These are phyloP conservation scores for Euzophera pinguis DNA, from an alignment of 2,888 invertebrate species.

Conservation along the genomic window DNA sequence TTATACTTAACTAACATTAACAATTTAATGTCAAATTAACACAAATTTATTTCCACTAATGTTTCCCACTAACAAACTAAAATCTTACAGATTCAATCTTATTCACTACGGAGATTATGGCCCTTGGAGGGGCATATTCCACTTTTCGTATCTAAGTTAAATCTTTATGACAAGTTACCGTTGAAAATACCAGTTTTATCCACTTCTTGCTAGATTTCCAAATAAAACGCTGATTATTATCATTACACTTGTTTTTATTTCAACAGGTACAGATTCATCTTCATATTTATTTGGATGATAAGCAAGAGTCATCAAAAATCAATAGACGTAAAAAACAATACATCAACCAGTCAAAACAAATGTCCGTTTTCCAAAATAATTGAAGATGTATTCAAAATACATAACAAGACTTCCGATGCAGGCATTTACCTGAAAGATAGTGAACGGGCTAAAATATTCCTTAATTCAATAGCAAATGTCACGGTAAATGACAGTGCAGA, in stretches of 20 bases:
- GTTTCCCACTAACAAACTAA: no score
- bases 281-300: constrained; percentile 34
- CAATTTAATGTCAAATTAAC: no score
- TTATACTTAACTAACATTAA: no score
- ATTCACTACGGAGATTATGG: no score
- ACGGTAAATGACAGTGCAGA: constrained; percentile 41
- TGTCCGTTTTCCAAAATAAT: constrained; percentile 67
- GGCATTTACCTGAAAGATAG: constrained; percentile 39
- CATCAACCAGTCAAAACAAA: constrained; percentile 34
- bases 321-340: constrained; percentile 22
- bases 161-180: no score
- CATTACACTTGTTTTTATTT: constrained; percentile 9
- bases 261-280: constrained; percentile 53
- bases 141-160: no score
- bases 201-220: no score
- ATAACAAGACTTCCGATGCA: constrained; percentile 43
- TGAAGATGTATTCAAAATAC: constrained; percentile 66
- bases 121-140: no score
- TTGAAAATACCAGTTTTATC: no score
- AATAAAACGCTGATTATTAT: no score
- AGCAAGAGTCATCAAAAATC: constrained; percentile 13
- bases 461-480: constrained; percentile 78
- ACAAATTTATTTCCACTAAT: no score
- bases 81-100: no score
- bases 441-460: constrained; percentile 78